phyloP scores from a whole-genome alignment of 30 jellyfish, hydroid and myxozoan genomes.

The Aurelia coerulea region DNA sequence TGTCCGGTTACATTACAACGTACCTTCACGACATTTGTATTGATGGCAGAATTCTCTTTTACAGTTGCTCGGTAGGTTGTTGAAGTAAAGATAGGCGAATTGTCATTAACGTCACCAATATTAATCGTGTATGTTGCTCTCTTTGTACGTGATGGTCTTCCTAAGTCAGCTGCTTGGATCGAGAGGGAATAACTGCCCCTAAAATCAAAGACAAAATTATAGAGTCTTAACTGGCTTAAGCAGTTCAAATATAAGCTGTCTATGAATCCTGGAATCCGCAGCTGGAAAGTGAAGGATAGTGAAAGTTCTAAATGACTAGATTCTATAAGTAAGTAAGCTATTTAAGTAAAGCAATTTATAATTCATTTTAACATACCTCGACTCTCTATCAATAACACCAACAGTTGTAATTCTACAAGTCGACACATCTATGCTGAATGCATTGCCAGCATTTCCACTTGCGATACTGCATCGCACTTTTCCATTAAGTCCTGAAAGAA shows the following conservation, averaged over 20 bases:
- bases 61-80: constrained; percentile 54
- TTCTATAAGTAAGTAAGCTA: no score
- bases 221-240: not conserved
- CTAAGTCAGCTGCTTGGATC: constrained; percentile 61
- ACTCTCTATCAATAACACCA: constrained; percentile 72
- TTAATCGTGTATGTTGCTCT: constrained; percentile 25
- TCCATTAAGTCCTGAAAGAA: constrained; percentile 54
- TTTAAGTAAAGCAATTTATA: no score
- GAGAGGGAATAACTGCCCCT: constrained; percentile 43
- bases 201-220: not conserved
- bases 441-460: constrained; percentile 75
- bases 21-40: constrained; percentile 34
- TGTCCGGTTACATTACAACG: no score
- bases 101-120: constrained; percentile 67
- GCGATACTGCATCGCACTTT: constrained; percentile 64
- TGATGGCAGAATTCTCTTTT: constrained; percentile 70
- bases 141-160: constrained; percentile 50
- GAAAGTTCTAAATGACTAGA: no score
- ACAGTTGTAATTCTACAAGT: constrained; percentile 43
- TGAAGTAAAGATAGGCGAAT: constrained; percentile 64
- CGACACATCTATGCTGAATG: constrained; percentile 65
- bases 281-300: no score
- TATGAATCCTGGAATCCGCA: not conserved
- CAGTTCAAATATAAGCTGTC: not conserved
- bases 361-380: constrained; percentile 25